Evolutionary conservation across 1,140 invertebrate species (phyloP).

Genomic region (Micrasema longulum): DNA sequence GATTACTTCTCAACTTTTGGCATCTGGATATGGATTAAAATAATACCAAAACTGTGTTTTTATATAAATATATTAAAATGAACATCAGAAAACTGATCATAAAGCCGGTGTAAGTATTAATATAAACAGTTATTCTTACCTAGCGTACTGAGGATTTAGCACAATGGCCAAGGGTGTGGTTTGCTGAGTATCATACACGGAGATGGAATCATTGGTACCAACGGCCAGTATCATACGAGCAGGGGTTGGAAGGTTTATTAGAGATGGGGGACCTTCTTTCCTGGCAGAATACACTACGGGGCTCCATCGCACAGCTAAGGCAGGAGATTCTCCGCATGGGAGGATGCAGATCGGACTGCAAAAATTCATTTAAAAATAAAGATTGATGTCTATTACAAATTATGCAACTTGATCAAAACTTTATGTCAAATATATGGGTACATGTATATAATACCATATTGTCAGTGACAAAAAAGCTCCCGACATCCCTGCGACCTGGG

Average conservation of each 20-base stretch:
- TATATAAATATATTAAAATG: too few relatives aligned
- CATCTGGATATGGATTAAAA: too few relatives aligned
- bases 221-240: constrained; percentile 92
- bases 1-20: too few relatives aligned
- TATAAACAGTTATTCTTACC: constrained; percentile 57
- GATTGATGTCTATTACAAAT: too few relatives aligned
- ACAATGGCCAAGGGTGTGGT: constrained; percentile 85
- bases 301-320: constrained; percentile 85
- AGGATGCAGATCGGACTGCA: constrained; percentile 84
- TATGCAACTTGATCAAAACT: too few relatives aligned
- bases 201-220: constrained; percentile 86
- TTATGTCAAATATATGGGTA: too few relatives aligned
- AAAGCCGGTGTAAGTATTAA: too few relatives aligned
- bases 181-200: constrained; percentile 95
- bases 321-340: constrained; percentile 82
- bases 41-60: too few relatives aligned
- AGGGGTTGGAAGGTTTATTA: constrained; percentile 74
- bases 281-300: constrained; percentile 80
- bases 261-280: constrained; percentile 66
- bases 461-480: too few relatives aligned
- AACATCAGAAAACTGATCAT: too few relatives aligned
- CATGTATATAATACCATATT: too few relatives aligned
- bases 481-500: too few relatives aligned
- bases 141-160: constrained; percentile 93
- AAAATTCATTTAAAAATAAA: background rate